Evolutionary conservation across 2,113 vertebrate species (phyloP), one percentile per base, ranked within the genome.

Genomic region (Gnathonemus longibarbis): DNA sequence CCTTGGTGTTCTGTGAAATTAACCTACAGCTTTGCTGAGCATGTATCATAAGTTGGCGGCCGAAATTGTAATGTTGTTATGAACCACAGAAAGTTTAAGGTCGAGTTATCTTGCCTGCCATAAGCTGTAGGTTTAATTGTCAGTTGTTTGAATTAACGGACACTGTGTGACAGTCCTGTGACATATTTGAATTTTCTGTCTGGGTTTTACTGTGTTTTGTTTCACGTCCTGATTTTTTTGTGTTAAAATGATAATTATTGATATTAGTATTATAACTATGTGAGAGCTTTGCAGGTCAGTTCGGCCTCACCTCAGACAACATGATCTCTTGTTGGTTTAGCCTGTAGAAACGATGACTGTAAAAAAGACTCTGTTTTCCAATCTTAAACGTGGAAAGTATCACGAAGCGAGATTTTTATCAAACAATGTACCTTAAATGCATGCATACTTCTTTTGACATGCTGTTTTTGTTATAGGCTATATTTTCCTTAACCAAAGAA

Each of bases 401-500:
- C 45, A 87, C 52, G 19, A 45, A 88, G 80, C 42, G 27, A 90
- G 24, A 87, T 87, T 77, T 74, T 88, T 77, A 70, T 77, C 45
- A 77, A 66, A 46, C 42, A 5, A 56, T 45, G 56, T 53, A 89
- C 48, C 24, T 90, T 10, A 88, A 84, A 48, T 39, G 74, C 56
- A 56, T 84, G 42, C 42, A 48, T 70, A 50, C 46, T 70, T 90
- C 42, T 53, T 90, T 88, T 24, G 21, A 31, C 39, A 19, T 83
- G 88, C 21, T 42, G 31, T 90, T 89, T 13, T 84, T 17, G 56
- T 8, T 84, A 49, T 27, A 31, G 62, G 62, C 10, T 70, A 53
- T 62, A 87, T 87, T 39, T 80, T 91, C 93, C 91, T 94, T 92
- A 93, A 95, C 95, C 95, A 96, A 96, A 96, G 95, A 96, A 91